Conservation (phyloP, 2,113 vertebrate genomes). For the Heptranchias perlo region DNA sequence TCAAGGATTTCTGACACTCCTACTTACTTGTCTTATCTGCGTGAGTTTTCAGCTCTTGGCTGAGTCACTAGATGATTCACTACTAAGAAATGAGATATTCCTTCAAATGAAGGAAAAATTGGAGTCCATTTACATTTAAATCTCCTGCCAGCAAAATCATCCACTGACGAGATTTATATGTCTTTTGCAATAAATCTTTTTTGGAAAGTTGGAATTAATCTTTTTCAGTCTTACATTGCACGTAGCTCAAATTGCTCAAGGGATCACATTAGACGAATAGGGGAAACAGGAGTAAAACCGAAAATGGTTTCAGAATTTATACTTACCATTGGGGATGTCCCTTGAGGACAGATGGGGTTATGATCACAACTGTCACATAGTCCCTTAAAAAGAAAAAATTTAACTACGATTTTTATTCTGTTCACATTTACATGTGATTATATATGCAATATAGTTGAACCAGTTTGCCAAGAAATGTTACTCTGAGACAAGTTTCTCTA, state of each 20-base stretch:
- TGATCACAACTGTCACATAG: slow-evolving; percentile 54
- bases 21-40: background rate
- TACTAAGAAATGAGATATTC: background rate
- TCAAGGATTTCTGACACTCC: background rate
- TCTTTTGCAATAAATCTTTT: background rate
- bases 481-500: slow-evolving; percentile 11
- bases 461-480: background rate
- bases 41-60: background rate
- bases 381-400: slow-evolving; percentile 50
- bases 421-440: background rate
- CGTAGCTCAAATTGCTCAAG: background rate
- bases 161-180: slow-evolving; percentile 2
- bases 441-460: background rate
- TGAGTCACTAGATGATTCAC: background rate
- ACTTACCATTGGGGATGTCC: slow-evolving; percentile 51
- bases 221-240: background rate
- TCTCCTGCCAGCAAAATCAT: background rate
- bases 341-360: slow-evolving; percentile 51
- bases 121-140: background rate
- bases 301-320: background rate
- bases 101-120: background rate
- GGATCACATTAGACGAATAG: background rate
- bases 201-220: background rate
- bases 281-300: background rate
- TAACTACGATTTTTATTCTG: background rate